A percentile compares a stretch with the other conserved stretches of the same genome.
Conservation (phyloP, 1,140 invertebrate genomes). For the Neodiprion virginianus region DNA sequence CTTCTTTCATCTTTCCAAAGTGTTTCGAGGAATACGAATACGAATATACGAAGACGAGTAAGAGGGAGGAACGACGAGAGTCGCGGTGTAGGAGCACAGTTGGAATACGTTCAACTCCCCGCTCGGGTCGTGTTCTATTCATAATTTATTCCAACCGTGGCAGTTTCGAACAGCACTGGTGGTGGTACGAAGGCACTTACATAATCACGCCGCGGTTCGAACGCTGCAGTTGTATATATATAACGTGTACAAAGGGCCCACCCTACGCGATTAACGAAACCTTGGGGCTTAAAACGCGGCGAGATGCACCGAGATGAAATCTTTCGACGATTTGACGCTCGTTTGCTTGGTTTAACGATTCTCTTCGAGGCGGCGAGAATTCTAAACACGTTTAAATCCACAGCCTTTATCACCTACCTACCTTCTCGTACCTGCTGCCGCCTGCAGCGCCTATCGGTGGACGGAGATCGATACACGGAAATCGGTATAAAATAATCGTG, state of each 20-base stretch:
- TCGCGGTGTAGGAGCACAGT: no score
- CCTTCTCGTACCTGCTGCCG: no score
- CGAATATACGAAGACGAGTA: no score
- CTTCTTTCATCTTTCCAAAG: no score
- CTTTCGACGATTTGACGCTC: neutral
- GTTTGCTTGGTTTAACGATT: neutral
- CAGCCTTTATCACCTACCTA: no score
- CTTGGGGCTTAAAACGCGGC: neutral
- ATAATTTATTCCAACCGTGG: neutral
- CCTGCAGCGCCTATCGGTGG: neutral
- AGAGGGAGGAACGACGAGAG: no score
- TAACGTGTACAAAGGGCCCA: neutral
- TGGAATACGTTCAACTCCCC: neutral
- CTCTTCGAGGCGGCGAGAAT: neutral
- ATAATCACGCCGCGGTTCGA: neutral
- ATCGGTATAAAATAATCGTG: neutral
- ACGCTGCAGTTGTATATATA: neutral
- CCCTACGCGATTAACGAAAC: neutral
- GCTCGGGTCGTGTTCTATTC: conserved; percentile 5
- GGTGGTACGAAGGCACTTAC: neutral
- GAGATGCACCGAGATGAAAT: neutral
- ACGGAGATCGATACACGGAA: neutral
- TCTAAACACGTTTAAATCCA: neutral
- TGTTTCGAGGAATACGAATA: no score
- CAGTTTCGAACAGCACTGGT: neutral